Evolutionary conservation across 2,888 invertebrate species (phyloP).

Genomic region (Tipula lateralis): DNA sequence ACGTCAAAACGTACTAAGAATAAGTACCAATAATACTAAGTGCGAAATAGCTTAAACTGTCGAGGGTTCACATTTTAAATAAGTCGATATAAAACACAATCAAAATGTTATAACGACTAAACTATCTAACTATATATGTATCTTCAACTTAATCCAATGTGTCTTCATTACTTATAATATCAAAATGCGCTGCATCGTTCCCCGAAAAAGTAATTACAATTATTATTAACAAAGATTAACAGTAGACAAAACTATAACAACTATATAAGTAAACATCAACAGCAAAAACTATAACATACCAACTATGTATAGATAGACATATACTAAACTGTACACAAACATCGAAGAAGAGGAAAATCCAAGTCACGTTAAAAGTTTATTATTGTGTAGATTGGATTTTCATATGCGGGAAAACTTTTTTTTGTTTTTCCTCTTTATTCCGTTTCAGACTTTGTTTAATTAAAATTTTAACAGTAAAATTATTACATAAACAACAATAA

Average conservation of each 20-base stretch:
- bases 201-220: not conserved
- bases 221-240: conserved; percentile 12
- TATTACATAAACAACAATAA: not conserved
- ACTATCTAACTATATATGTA: too few species aligned
- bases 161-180: not conserved
- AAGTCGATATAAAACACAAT: too few species aligned
- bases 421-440: not conserved
- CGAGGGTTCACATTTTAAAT: too few species aligned
- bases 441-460: not conserved
- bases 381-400: not conserved
- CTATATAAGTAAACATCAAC: not conserved
- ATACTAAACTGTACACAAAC: not conserved
- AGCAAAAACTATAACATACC: not conserved
- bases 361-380: conserved; percentile 9
- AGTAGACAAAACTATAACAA: not conserved
- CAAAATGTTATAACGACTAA: too few species aligned
- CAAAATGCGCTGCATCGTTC: not conserved
- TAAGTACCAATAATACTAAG: too few species aligned
- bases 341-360: not conserved
- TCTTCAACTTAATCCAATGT: too few species aligned
- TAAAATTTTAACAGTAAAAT: conserved; percentile 5
- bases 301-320: not conserved
- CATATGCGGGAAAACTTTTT: not conserved
- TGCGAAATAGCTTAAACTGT: too few species aligned
- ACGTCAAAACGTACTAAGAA: too few species aligned